Base-by-base conservation (phyloP, 2,113 vertebrate genomes). In the Channa argus region DNA sequence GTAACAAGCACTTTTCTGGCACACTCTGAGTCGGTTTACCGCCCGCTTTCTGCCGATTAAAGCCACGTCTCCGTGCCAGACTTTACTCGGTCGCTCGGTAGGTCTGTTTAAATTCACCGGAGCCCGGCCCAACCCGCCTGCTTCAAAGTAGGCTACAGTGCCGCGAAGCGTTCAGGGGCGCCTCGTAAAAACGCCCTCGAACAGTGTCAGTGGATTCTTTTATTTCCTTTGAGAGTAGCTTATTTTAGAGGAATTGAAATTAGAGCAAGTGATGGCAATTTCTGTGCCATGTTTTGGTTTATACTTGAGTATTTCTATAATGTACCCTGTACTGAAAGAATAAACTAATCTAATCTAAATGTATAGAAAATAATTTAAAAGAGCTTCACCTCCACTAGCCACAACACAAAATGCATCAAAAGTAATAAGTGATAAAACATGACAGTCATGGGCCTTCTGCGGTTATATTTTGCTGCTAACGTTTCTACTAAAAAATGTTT, bases 81-180 rank as follows among this genome's bases (percentile, higher is more conserved):
- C 77, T 82, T 70, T 41, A 41, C 33, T 74, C 66, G 24, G 24
- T 24, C 1, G 24, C 53, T 56, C 61, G 50, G 66, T 86, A 1
- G 68, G 75, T 79, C 86, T 12, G 68, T 80, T 86, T 67, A 49
- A 65, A 82, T 70, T 89, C 80, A 79, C 6, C 65, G 74, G 84
- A 78, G 84, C 80, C 62, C 58, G 83, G 84, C 89, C 90, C 91
- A 89, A 81, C 90, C 90, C 91, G 89, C 88, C 79, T 46, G 88
- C 89, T 88, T 85, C 90, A 89, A 91, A 91, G 85, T 84, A 85
- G 89, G 80, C 89, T 83, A 58, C 72, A 44, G 70, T 84, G 81
- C 69, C 60, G 8, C 3, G 91, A 0, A 44, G 89, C 87, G 34
- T 92, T 91, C 74, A 82, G 0, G 73, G 0, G 3, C 5, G 1